A percentile compares a stretch with the other conserved stretches of the same genome.
Evolutionary conservation across 2,888 invertebrate genomes (phyloP).

Genomic region (Dexiosoma caninum): DNA sequence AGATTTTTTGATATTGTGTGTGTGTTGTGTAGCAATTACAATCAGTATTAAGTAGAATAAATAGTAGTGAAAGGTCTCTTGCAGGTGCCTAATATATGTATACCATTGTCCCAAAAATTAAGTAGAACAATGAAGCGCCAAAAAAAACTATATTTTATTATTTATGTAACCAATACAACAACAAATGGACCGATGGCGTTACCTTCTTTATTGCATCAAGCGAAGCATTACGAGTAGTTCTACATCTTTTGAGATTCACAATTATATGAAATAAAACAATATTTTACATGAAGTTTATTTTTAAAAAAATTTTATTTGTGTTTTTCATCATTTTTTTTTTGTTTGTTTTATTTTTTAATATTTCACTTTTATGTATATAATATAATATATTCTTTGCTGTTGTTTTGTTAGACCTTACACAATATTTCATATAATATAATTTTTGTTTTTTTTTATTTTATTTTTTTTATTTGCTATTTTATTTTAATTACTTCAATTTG

Average conservation of each 20-base stretch:
- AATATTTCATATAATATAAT: constrained; percentile 61
- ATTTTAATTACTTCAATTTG: constrained; percentile 56
- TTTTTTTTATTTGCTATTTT: constrained; percentile 40
- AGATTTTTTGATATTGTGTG: too few relatives aligned
- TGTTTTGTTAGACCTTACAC: constrained; percentile 58
- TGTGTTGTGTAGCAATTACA: too few relatives aligned
- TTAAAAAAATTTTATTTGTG: constrained; percentile 66
- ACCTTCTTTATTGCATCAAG: too few relatives aligned
- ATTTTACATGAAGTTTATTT: constrained; percentile 49
- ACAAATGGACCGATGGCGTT: too few relatives aligned
- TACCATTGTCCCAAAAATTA: too few relatives aligned
- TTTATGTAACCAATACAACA: too few relatives aligned
- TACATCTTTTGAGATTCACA: constrained; percentile 23
- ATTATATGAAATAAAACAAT: constrained; percentile 37
- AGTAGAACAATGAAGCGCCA: too few relatives aligned
- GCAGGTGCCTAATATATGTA: too few relatives aligned
- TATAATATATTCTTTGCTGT: constrained; percentile 63
- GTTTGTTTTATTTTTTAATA: constrained; percentile 55
- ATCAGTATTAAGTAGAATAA: too few relatives aligned
- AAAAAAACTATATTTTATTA: too few relatives aligned
- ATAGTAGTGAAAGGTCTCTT: too few relatives aligned
- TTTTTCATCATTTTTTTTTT: constrained; percentile 62
- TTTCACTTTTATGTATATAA: constrained; percentile 66
- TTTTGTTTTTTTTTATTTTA: constrained; percentile 31
- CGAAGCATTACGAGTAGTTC: too few relatives aligned